Base-by-base conservation (phyloP, 2,888 invertebrate genomes). In the Rotaria magnacalcarata region DNA sequence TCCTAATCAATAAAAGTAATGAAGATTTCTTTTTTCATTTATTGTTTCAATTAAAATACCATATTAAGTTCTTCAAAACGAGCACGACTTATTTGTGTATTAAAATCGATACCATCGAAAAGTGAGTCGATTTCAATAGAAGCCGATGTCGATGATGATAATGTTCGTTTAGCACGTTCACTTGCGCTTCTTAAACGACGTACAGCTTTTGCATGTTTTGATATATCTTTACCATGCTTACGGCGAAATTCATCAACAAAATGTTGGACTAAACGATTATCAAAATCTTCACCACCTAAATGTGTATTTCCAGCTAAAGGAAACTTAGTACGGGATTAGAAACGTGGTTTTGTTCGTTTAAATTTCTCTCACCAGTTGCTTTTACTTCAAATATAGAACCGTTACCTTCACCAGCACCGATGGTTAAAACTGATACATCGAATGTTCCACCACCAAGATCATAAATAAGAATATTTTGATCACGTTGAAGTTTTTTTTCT, bases 31-130 rank as follows among this genome's bases (percentile, higher is more conserved):
- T 14, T 50, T 1, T 50, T 50, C 14, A 50, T 50, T 8, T 50
- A 11, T 50, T 8, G 8, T 50, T 50, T 50, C 14, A 11, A 50
- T 11, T 50, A 50, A 50, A 50, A 52, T 52, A 86, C 86, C 21
- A 96, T 95, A 91, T 96, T 96, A 90, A 99, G 93, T 91, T 98
- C 97, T 92, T 99, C 98, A 91, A 99, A 99, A 89, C 96, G 94
- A 87, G 97, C 97, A 89, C 97, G 93, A 27, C 96, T 96, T 90
- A 98, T 95, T 85, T 94, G 95, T 0, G 96, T 96, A 92, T 96
- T 96, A 93, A 96, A 97, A 91, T 99, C 97, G 88, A 96, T 94
- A 88, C 97, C 97, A 91, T 97, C 96, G 89, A 94, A 96, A 86
- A 97, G 93, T 1, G 96, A 96, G 91, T 97, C 97, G 88, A 97